Evolutionary conservation across 2,113 vertebrate species (phyloP).

Genomic region (Sitta europaea): DNA sequence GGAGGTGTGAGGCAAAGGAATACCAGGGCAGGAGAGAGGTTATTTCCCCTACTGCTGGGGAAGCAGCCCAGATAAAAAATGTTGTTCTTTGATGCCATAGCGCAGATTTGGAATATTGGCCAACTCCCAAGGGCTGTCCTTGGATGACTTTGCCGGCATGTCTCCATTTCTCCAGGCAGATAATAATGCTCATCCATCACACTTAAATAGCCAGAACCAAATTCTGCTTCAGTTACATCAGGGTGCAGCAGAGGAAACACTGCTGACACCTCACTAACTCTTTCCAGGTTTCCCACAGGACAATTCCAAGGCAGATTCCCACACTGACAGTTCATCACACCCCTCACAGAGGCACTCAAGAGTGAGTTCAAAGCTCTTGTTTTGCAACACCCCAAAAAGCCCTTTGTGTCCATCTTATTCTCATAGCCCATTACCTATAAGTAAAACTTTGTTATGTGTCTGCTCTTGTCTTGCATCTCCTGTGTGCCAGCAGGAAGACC

Average conservation of each 20-base stretch:
- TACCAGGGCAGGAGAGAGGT: background rate
- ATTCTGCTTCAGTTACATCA: background rate
- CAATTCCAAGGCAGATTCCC: background rate
- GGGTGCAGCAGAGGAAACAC: background rate
- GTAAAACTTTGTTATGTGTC: background rate
- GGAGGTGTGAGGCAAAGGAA: background rate
- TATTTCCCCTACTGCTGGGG: background rate
- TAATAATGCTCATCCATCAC: background rate
- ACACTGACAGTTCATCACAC: accelerated
- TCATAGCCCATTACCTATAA: background rate
- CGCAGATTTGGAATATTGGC: background rate
- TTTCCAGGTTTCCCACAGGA: background rate
- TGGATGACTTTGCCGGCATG: background rate
- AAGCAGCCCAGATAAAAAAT: background rate
- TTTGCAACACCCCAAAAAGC: background rate
- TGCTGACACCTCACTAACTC: background rate
- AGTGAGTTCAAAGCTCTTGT: background rate
- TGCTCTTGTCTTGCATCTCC: background rate
- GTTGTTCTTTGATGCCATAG: background rate
- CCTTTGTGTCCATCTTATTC: background rate
- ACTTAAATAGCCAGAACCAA: background rate
- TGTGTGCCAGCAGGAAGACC: background rate
- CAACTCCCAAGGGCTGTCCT: background rate
- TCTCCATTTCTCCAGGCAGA: background rate
- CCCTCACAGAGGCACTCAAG: background rate